phyloP scores from a whole-genome alignment of 1,140 invertebrate species.

The Nebria ingens region DNA sequence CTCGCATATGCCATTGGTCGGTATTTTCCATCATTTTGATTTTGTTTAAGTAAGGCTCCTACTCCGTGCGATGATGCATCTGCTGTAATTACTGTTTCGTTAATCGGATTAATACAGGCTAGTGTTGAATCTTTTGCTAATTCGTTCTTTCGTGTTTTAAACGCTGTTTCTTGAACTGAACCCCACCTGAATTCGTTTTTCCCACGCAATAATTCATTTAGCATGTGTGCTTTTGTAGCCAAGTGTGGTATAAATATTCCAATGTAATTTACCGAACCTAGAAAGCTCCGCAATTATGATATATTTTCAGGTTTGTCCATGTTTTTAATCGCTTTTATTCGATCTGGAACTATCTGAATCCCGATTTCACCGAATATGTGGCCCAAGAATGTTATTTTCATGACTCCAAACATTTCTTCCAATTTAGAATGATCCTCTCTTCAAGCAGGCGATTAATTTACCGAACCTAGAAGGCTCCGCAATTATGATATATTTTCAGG shows the following conservation, averaged over 20 bases:
- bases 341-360: conserved; percentile 20
- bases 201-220: conserved; percentile 19
- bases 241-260: conserved; percentile 25
- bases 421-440: no score
- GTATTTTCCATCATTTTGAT: conserved; percentile 12
- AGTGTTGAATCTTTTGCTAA: not conserved
- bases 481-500: not conserved
- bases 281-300: conserved; percentile 18
- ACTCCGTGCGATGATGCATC: conserved; percentile 12
- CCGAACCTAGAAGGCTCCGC: not conserved
- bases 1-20: conserved; percentile 29
- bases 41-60: conserved; percentile 4
- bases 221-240: conserved; percentile 19
- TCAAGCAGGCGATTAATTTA: no score
- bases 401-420: no score
- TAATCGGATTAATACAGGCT: not conserved
- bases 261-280: conserved; percentile 25
- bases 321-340: conserved; percentile 20
- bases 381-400: conserved; percentile 33
- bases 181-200: conserved; percentile 14
- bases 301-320: conserved; percentile 15
- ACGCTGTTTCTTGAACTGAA: conserved; percentile 12
- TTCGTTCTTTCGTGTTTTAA: conserved; percentile 8
- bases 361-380: conserved; percentile 22
- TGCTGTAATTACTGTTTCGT: conserved; percentile 1